These are phyloP conservation scores for Glyphotaelius pellucidus DNA, from an alignment of 2,888 invertebrate species.

Conservation along the genomic window DNA sequence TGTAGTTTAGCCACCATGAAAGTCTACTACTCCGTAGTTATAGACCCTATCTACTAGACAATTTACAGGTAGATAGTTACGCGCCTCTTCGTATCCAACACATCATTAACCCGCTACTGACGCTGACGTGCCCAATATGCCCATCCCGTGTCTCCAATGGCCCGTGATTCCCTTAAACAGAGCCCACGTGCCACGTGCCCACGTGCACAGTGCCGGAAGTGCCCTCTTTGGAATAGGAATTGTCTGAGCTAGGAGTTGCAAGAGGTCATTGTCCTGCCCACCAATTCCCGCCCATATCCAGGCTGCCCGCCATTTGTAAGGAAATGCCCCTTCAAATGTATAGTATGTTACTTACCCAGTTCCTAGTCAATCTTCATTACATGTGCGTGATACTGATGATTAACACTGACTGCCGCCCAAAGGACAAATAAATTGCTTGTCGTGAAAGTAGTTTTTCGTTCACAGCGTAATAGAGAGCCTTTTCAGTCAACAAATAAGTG, in stretches of 20 bases:
- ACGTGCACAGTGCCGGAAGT: slow-evolving; percentile 45
- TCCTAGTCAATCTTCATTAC: background rate
- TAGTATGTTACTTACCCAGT: background rate
- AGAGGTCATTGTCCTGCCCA: slow-evolving; percentile 44
- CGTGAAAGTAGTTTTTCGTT: no score
- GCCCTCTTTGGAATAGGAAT: slow-evolving; percentile 61
- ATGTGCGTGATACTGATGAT: background rate
- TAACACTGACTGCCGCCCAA: no score
- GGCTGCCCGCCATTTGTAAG: background rate
- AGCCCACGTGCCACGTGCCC: slow-evolving; percentile 1
- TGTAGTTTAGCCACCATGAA: background rate
- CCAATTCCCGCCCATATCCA: slow-evolving; percentile 17
- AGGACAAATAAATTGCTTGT: no score
- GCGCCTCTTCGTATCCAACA: background rate
- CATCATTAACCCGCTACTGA: background rate
- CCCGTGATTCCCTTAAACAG: slow-evolving; percentile 57
- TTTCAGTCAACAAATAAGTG: no score
- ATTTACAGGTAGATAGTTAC: background rate
- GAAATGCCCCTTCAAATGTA: slow-evolving; percentile 2
- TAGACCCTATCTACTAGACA: background rate
- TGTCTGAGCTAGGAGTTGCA: background rate
- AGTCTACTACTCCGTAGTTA: background rate
- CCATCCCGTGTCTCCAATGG: slow-evolving; percentile 51
- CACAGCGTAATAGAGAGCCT: no score
- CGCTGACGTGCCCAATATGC: background rate